phyloP scores from a whole-genome alignment of 2,113 vertebrate genomes.

The Variabilichromis moorii region DNA sequence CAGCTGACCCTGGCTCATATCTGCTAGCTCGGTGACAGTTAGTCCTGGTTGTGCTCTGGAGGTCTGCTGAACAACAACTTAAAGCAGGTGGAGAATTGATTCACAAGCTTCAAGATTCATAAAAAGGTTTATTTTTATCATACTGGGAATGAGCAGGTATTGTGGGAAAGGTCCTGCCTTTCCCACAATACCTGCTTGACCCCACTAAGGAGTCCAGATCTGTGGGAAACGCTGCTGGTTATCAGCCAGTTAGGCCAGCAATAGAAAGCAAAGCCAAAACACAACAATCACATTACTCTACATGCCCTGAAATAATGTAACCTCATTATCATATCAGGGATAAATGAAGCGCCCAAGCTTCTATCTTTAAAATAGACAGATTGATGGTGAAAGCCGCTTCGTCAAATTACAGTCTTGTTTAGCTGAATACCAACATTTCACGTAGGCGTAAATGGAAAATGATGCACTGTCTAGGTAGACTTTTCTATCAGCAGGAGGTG shows the following conservation, averaged over 20 bases:
- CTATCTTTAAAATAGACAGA: not conserved
- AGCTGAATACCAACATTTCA: not conserved
- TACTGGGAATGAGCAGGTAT: not conserved
- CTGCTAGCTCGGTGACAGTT: not conserved
- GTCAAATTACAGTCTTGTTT: not conserved
- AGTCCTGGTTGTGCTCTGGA: not conserved
- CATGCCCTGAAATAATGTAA: not conserved
- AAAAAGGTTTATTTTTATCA: not conserved
- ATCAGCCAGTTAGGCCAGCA: not conserved
- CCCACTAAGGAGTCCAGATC: accelerated
- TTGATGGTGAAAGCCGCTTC: accelerated
- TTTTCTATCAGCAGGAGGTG: not conserved
- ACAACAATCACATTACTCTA: not conserved
- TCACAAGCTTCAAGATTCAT: not conserved
- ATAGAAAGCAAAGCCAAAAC: accelerated
- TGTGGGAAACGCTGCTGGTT: not conserved
- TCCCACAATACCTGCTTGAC: not conserved
- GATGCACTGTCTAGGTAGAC: not conserved
- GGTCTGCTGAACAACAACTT: not conserved
- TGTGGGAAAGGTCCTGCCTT: not conserved
- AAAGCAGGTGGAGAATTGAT: not conserved
- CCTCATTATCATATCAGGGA: not conserved
- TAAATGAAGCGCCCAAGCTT: not conserved
- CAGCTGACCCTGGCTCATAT: not conserved
- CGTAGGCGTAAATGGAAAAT: not conserved